These are phyloP conservation scores for Hyperopisus bebe DNA, from an alignment of 2,113 vertebrate genomes.

Conservation along the genomic window DNA sequence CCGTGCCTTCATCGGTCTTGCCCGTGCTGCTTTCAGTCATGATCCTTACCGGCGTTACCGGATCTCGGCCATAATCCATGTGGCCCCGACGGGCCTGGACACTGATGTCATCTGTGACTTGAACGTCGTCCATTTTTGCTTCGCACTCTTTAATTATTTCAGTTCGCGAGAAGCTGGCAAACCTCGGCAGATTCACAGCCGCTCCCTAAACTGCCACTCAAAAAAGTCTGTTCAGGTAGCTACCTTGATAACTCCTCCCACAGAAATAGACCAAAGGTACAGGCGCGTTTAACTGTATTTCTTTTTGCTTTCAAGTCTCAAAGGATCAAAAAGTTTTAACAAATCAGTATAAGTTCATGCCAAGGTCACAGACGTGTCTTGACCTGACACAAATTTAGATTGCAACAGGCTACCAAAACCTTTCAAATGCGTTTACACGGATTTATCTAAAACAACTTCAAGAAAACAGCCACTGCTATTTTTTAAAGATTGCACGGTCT, in stretches of 20 bases:
- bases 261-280: background rate
- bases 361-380: conserved; percentile 1
- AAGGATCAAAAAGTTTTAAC: background rate
- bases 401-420: background rate
- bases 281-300: background rate
- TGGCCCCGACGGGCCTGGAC: background rate
- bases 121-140: background rate
- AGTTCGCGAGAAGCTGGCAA: background rate
- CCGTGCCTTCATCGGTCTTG: background rate
- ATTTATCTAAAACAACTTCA: background rate
- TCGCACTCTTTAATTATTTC: background rate
- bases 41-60: background rate
- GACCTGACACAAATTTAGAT: background rate
- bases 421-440: background rate
- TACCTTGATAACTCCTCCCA: background rate
- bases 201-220: background rate
- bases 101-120: background rate
- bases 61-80: background rate
- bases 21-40: background rate
- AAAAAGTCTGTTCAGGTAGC: background rate
- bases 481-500: background rate
- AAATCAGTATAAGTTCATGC: conserved; percentile 6
- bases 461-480: background rate
- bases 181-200: background rate
- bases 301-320: background rate